These are phyloP conservation scores for Drosophila asahinai DNA, from an alignment of 1,140 invertebrate species.

Conservation along the genomic window DNA sequence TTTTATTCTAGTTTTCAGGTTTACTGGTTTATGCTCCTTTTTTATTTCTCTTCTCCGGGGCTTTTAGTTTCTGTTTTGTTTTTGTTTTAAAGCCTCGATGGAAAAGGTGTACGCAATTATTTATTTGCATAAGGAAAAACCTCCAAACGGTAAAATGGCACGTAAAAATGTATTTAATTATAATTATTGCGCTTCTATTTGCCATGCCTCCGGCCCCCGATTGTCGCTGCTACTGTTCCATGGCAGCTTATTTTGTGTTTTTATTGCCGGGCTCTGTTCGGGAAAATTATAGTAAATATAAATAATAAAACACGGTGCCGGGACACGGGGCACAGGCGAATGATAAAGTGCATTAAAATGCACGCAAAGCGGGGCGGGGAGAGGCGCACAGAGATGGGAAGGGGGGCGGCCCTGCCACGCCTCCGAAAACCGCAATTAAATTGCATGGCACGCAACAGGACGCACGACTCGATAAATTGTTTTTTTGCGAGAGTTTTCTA, in stretches of 20 bases:
- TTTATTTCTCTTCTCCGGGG: constrained; percentile 4
- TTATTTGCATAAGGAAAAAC: constrained; percentile 70
- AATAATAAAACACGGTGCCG: constrained; percentile 79
- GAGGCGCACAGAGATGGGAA: constrained; percentile 1
- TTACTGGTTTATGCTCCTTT: constrained; percentile 30
- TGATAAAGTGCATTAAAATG: constrained; percentile 80
- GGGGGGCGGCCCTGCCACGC: constrained; percentile 53
- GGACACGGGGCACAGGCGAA: constrained; percentile 35
- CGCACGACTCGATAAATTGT: constrained; percentile 79
- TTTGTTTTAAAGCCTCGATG: constrained; percentile 18
- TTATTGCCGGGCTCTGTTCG: constrained; percentile 43
- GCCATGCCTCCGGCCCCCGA: constrained; percentile 14
- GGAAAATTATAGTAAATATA: constrained; percentile 81
- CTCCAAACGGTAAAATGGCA: constrained; percentile 69
- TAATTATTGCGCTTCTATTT: constrained; percentile 77
- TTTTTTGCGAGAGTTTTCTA: constrained; percentile 47
- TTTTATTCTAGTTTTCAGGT: constrained; percentile 17
- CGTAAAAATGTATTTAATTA: constrained; percentile 83
- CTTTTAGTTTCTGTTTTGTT: constrained; percentile 25
- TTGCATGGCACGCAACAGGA: constrained; percentile 78
- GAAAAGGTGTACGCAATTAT: constrained; percentile 71
- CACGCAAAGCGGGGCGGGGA: constrained; percentile 57
- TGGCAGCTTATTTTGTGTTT: constrained; percentile 42
- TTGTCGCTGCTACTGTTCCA: constrained; percentile 17
- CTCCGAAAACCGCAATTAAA: constrained; percentile 65